Base-by-base conservation (phyloP, 2,113 vertebrate genomes). In the Platysteira castanea region DNA sequence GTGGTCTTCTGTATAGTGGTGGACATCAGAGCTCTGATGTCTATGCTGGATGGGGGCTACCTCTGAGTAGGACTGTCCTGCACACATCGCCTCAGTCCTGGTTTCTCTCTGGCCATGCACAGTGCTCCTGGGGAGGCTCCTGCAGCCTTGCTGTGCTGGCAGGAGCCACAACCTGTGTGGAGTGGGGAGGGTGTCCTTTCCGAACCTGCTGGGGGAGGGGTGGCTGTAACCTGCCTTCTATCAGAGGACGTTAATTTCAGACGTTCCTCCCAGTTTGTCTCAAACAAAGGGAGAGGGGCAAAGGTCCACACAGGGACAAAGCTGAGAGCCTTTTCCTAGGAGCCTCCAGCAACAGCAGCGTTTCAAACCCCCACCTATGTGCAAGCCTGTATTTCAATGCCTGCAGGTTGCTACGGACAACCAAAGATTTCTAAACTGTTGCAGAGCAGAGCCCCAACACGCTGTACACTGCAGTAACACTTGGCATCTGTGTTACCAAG, bases 381-480 rank as follows among this genome's bases (percentile, higher is more conserved):
- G 84, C 77, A 71, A 57, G 47, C 77, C 0, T 8, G 6, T 91
- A 78, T 79, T 95, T 92, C 77, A 79, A 1, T 78, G 87, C 84
- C 84, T 91, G 78, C 65, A 49, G 70, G 95, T 97, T 97, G 95
- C 96, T 79, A 95, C 5, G 89, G 96, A 89, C 94, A 96, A 96
- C 95, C 37, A 65, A 16, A 64, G 57, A 71, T 60, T 93, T 75
- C 84, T 30, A 37, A 89, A 75, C 77, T 65, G 52, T 85, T 52
- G 7, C 12, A 9, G 42, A 90, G 86, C 86, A 63, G 73, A 89
- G 80, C 52, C 47, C 50, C 35, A 46, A 24, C 60, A 52, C 56
- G 27, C 69, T 13, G 5, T 4, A 44, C 50, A 10, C 52, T 44
- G 31, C 42, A 81, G 49, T 13, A 88, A 11, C 52, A 24, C 60